Base-by-base conservation (phyloP, 37 sponge, comb jelly and placozoan species). In the Crambe crambe region DNA sequence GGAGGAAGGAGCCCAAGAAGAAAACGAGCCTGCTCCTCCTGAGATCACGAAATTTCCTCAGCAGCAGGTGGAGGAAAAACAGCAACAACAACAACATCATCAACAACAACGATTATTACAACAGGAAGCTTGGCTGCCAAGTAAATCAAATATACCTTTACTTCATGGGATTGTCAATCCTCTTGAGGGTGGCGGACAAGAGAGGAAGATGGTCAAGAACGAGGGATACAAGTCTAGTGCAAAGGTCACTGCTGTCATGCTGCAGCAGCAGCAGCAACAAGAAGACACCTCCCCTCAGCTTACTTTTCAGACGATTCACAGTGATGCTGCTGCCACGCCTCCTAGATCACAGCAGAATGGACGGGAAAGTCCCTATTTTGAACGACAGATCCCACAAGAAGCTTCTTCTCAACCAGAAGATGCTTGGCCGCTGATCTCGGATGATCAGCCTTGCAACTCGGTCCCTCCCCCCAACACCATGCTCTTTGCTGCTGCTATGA, bases 391-490 rank as follows among this genome's bases (percentile, higher is more conserved):
- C 0, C 69, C 32, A 26, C 37, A 57, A 20, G 60, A 38, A 5
- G 35, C 31, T 3, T 70, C 81, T 17, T 82, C 73, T 1, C 82
- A 82, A 30, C 82, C 80, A 2, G 70, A 73, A 63, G 82, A 82
- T 1, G 82, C 73, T 5, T 82, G 82, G 82, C 82, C 82, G 1
- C 32, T 80, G 59, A 37, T 80, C 27, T 38, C 26, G 18, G 73
- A 72, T 17, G 73, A 72, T 41, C 71, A 20, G 32, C 63, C 26
- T 23, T 23, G 4, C 15, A 18, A 62, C 63, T 23, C 30, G n/a
- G 35, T 41, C 10, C 74, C 74, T 54, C 32, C 54, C 35, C 74
- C 23, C 1, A 54, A 54, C 35, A 34, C 74, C 56, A 56, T 54
- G 56, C 56, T 56, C 35, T 54, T 73, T 43, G 71, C 71, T 17